phyloP scores from a whole-genome alignment of 2,797 vertebrate species.

The Columba guinea region DNA sequence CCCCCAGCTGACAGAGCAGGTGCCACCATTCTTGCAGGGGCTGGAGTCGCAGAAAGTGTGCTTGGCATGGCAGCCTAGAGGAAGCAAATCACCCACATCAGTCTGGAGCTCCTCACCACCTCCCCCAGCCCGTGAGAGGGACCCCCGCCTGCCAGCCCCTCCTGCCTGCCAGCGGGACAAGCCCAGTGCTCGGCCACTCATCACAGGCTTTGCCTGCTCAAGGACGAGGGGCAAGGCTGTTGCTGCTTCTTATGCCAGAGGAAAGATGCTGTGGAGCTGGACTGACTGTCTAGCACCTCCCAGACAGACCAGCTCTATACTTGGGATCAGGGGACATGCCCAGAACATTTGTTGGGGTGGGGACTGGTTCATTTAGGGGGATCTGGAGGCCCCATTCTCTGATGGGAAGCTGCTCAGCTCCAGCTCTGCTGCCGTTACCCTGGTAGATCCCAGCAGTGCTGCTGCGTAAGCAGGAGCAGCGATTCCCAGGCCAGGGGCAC shows the following conservation, averaged over 20 bases:
- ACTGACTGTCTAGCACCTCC: not conserved
- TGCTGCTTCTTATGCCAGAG: not conserved
- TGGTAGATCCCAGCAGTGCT: not conserved
- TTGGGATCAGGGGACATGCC: not conserved
- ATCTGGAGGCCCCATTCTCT: not conserved
- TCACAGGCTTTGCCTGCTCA: not conserved
- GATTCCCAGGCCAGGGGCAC: not conserved
- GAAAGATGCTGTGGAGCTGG: not conserved
- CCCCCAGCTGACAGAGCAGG: conserved; percentile 92
- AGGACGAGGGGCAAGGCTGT: not conserved
- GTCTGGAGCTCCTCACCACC: not conserved
- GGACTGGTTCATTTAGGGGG: not conserved
- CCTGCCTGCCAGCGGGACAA: not conserved
- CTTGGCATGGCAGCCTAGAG: conserved; percentile 93
- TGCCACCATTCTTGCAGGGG: conserved; percentile 94
- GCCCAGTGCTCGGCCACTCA: not conserved
- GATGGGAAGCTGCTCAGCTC: not conserved
- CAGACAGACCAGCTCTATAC: not conserved
- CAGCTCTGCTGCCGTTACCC: not conserved
- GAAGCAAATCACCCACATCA: not conserved
- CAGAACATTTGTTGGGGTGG: not conserved
- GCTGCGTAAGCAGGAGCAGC: not conserved
- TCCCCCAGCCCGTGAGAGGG: not conserved
- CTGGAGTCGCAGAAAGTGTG: conserved; percentile 90
- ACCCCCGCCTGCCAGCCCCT: not conserved